Conservation (phyloP, 2,888 invertebrate genomes). For the Pantelozetes paolii region DNA sequence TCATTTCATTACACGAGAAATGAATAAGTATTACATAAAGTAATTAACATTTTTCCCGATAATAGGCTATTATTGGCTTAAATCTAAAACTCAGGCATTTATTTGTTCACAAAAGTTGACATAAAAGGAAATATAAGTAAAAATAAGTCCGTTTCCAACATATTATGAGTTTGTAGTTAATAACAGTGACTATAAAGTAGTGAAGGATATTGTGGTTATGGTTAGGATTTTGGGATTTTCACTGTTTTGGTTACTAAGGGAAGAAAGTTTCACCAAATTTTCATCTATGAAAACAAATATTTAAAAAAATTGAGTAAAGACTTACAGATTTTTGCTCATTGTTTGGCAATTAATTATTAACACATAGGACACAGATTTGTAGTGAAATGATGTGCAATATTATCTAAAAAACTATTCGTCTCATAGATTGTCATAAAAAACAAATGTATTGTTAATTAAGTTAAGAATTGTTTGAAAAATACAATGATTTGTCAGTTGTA, state of each 20-base stretch:
- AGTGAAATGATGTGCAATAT: background rate
- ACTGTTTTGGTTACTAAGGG: conserved; percentile 1
- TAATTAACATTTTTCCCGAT: background rate
- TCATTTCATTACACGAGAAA: background rate
- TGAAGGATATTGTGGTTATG: background rate
- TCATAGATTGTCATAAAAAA: background rate
- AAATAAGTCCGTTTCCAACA: background rate
- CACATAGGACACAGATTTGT: background rate
- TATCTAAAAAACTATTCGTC: background rate
- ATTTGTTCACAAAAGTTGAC: conserved; percentile 22
- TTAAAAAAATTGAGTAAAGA: background rate
- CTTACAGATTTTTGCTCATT: conserved; percentile 18
- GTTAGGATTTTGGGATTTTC: conserved; percentile 17
- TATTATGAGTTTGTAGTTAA: background rate
- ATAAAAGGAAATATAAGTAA: background rate
- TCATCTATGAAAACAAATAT: background rate
- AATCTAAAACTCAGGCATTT: conserved; percentile 6
- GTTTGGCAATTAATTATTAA: background rate
- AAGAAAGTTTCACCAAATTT: background rate
- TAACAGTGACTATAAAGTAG: background rate
- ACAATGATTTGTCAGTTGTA: background rate
- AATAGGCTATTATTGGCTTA: background rate
- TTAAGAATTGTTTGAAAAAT: background rate
- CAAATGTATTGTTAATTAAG: background rate
- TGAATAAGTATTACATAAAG: background rate